phyloP scores from a whole-genome alignment of 1,140 invertebrate species.

The Sarcophaga peregrina region DNA sequence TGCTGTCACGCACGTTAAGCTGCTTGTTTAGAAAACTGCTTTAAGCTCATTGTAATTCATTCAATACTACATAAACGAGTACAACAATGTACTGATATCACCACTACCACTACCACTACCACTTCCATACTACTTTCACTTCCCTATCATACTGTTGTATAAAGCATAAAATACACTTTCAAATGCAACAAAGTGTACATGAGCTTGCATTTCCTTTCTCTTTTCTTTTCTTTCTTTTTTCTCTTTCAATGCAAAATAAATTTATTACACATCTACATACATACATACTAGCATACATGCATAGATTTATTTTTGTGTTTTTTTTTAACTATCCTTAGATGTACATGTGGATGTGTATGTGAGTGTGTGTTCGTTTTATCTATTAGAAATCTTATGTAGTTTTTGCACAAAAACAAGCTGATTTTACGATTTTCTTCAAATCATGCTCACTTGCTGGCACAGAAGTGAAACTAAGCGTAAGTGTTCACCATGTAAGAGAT shows the following conservation, averaged over 20 bases:
- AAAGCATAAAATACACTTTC: not conserved
- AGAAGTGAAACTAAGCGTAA: not conserved
- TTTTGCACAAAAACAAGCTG: too few species aligned
- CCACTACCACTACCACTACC: not conserved
- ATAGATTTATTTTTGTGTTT: not conserved
- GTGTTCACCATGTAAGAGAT: not conserved
- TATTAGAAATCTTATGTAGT: constrained; percentile 25
- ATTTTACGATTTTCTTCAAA: constrained; percentile 30
- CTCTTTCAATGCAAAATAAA: constrained; percentile 33
- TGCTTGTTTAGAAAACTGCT: constrained; percentile 37
- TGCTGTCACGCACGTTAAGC: constrained; percentile 39
- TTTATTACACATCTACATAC: constrained; percentile 24
- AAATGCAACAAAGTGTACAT: constrained; percentile 29
- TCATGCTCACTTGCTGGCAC: not conserved
- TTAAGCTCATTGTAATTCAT: constrained; percentile 38
- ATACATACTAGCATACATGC: too few species aligned
- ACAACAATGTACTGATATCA: not conserved
- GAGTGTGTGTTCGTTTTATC: constrained; percentile 18
- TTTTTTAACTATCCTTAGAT: not conserved
- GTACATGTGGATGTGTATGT: not conserved
- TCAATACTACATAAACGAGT: constrained; percentile 27
- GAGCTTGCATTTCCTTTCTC: constrained; percentile 33
- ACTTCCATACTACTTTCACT: not conserved
- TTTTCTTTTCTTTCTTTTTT: not conserved
- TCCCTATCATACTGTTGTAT: not conserved